Evolutionary conservation across 2,888 invertebrate species (phyloP), one percentile per base, ranked within the genome.

Genomic region (Anagyrus pseudococci): DNA sequence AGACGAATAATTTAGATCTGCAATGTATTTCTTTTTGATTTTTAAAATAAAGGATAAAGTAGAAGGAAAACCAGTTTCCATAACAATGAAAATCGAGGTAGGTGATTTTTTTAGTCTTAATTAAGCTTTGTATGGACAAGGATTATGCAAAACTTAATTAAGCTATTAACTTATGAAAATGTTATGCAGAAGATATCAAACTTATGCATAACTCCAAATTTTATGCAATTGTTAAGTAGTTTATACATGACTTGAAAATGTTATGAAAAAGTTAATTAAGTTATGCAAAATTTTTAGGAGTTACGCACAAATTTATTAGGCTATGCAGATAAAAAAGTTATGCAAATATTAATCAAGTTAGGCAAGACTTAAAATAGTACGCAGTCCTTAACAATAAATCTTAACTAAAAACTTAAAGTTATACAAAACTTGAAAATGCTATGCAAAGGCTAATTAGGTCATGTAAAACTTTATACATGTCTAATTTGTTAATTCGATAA

Each of bases 21-120:
- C 47, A 23, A 47, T 49, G 4, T 22, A 44, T 55, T 60, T 40
- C 50, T 20, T 55, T 25, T 41, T 15, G 48, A 54, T 49, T 43
- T 59, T 10, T 58, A 50, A 47, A 50, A 50, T 62, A 55, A 25
- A 33, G 53, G 50, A 65, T 61, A 58, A 49, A 58, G 19, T 44
- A 55, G 23, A 56, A 64, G 64, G 61, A 65, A 65, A 65, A 58
- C 61, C 65, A 65, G 65, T 65, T 65, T 62, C 65, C 65, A 46
- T 62, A 52, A 58, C 20, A 44, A 55, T 55, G 20, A 55, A 62
- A 61, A 55, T 58, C 3, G 46, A 56, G 22, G 44, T 25, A 17
- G 40, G 4, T 58, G 23, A n/a, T n/a, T n/a, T n/a, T n/a, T n/a
- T n/a, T 52, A 47, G 44, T 50, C 58, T 65, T 65, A 61, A 65